Evolutionary conservation across 2,113 vertebrate genomes (phyloP), one percentile per base, ranked within the genome.

Genomic region (Erinaceus europaeus): DNA sequence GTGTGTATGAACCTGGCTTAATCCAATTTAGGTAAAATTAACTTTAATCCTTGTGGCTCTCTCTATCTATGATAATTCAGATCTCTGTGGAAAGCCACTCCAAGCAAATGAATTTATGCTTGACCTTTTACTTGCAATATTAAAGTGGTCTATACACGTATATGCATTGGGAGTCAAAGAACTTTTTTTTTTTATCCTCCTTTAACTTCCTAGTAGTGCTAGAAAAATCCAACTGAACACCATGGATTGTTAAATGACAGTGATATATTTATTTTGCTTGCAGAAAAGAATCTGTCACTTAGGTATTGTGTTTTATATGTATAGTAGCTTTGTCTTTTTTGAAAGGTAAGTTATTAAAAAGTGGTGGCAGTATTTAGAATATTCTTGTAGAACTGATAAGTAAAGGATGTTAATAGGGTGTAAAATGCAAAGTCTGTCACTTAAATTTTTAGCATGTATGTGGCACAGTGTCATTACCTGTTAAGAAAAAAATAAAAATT

Each of bases 11-110:
- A 95, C 77, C 87, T 88, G 88, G 92, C 94, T 96, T 97, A 98
- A 97, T 97, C 94, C 94, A 97, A 96, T 97, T 97, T 97, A 89
- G 88, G 93, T 55, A 96, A 97, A 97, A 97, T 96, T 89, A 97
- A 96, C 93, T 93, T 94, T 96, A 94, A 88, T 71, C 75, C 55
- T 62, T 88, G 32, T 90, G 68, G 57, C 65, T 18, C 65, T 94
- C 88, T 95, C 78, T 40, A 89, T 93, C 90, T 95, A 92, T 91
- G 94, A 94, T 95, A 96, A 96, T 96, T 96, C 53, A 94, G 93
- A 92, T 89, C 86, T 90, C 95, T 78, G 71, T 89, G 93, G 95
- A 94, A 82, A 96, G 85, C n/a, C 89, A 84, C 80, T 93, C 65
- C 65, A 81, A 94, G 81, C 81, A 95, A 96, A 97, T 96, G 96